Conservation (phyloP, 2,888 invertebrate species). For the Carabus problematicus region DNA sequence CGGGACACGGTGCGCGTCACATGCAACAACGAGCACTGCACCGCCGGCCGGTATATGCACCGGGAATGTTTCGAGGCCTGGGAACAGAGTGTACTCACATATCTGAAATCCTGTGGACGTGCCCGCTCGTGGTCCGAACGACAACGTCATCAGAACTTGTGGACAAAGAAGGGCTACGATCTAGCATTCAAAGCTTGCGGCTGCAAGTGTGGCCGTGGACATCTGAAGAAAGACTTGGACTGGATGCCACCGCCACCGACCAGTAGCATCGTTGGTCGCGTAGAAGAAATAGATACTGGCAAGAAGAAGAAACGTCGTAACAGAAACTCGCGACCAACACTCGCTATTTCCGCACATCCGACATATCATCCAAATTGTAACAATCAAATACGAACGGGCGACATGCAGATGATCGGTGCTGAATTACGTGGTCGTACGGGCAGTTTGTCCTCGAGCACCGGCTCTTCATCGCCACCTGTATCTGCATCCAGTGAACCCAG, state of each 20-base stretch:
- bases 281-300: constrained; percentile 63
- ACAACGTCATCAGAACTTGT: constrained; percentile 92
- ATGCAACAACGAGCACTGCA: constrained; percentile 94
- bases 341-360: constrained; percentile 65
- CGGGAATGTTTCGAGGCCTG: constrained; percentile 93
- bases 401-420: constrained; percentile 55
- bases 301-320: constrained; percentile 73
- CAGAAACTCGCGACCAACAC: constrained; percentile 68
- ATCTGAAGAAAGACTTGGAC: constrained; percentile 92
- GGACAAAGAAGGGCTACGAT: constrained; percentile 98
- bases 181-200: constrained; percentile 94
- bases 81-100: constrained; percentile 88
- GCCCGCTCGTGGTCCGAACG: constrained; percentile 95
- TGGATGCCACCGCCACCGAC: constrained; percentile 79
- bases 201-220: constrained; percentile 91
- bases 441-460: constrained; percentile 78
- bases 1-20: constrained; percentile 86
- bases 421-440: constrained; percentile 73
- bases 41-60: constrained; percentile 92
- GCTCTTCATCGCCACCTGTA: constrained; percentile 81
- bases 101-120: constrained; percentile 88
- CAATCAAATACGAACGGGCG: constrained; percentile 51
- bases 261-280: constrained; percentile 60
- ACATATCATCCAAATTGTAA: constrained; percentile 55
- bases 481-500: constrained; percentile 79